Conservation (phyloP, 2,113 vertebrate genomes). For the Choloepus hoffmanni region DNA sequence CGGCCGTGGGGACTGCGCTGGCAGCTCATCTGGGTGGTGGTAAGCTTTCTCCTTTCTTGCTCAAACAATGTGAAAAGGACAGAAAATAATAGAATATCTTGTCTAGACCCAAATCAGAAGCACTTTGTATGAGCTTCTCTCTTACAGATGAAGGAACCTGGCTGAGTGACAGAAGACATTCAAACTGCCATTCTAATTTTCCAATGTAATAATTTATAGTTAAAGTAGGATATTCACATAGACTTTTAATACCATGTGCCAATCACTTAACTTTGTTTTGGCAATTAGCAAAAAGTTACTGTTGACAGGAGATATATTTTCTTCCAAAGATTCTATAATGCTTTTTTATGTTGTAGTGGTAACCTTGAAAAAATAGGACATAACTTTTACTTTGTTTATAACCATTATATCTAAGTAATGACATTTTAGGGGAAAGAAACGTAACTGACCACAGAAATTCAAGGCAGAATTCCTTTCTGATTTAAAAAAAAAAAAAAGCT, state of each 20-base stretch:
- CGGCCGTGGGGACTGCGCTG: neutral
- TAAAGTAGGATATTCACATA: neutral
- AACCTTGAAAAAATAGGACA: neutral
- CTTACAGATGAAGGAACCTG: neutral
- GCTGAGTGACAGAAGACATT: neutral
- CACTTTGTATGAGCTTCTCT: neutral
- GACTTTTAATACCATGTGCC: neutral
- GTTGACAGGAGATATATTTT: neutral
- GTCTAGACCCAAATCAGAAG: neutral
- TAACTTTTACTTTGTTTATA: constrained; percentile 45
- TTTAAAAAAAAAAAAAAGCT: constrained; percentile 42
- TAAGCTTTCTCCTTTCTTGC: neutral
- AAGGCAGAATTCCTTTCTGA: constrained; percentile 62
- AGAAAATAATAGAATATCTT: neutral
- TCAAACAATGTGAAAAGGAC: neutral
- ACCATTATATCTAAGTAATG: constrained; percentile 7
- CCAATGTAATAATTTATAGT: neutral
- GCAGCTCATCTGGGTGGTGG: neutral
- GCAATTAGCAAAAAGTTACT: neutral
- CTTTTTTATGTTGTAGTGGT: constrained; percentile 28
- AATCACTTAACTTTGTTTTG: constrained; percentile 17
- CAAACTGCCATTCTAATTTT: constrained; percentile 32
- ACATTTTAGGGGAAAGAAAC: constrained; percentile 51
- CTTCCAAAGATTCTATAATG: neutral
- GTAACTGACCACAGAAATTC: constrained; percentile 22